Conservation (phyloP, 23 tunicate species). For the Phallusia fumigata region DNA sequence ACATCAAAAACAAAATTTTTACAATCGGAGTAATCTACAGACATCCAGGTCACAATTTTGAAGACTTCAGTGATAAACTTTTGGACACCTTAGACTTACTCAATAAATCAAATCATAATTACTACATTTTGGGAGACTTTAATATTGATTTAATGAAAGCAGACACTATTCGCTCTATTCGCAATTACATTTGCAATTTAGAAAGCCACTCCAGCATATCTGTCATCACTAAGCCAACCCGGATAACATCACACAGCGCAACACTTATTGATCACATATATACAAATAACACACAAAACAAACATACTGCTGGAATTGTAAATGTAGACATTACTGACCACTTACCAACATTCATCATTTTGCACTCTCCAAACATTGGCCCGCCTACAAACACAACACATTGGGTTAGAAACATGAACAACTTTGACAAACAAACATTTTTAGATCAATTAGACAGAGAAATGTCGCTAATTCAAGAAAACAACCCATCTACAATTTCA, state of each 20-base stretch:
- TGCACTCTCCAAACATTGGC: too few relatives aligned
- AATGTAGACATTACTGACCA: neutral
- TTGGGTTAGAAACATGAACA: too few relatives aligned
- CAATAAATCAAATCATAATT: neutral
- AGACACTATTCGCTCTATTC: neutral
- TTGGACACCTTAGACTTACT: neutral
- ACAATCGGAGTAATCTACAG: too few relatives aligned
- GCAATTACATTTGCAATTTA: too few relatives aligned
- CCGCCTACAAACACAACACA: too few relatives aligned
- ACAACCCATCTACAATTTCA: too few relatives aligned
- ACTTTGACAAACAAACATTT: too few relatives aligned
- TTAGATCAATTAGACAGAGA: too few relatives aligned
- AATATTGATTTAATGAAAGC: neutral
- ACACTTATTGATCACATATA: constrained; percentile 6
- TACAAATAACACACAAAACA: neutral
- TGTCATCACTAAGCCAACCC: neutral
- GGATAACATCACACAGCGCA: neutral
- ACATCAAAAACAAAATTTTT: neutral
- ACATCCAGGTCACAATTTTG: too few relatives aligned
- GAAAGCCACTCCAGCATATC: too few relatives aligned
- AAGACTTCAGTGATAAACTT: neutral
- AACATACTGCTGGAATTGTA: neutral
- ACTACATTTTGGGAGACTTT: neutral
- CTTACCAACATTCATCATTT: neutral
- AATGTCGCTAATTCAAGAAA: too few relatives aligned